Conservation (phyloP, 2,888 invertebrate species). For the Aplocera efformata region DNA sequence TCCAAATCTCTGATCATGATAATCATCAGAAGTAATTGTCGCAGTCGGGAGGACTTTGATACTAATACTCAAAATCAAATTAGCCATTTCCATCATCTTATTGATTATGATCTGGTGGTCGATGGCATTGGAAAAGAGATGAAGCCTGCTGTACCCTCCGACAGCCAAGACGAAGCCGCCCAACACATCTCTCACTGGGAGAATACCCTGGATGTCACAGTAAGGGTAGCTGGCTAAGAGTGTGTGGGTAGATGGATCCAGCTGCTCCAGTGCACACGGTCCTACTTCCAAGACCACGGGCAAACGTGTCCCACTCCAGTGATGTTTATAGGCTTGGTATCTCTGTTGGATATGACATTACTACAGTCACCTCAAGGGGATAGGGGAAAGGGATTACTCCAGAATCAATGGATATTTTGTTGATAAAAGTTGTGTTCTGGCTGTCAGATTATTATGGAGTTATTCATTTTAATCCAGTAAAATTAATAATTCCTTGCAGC, state of each 20-base stretch:
- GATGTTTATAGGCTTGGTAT: constrained; percentile 95
- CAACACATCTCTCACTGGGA: constrained; percentile 91
- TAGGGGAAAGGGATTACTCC: no score
- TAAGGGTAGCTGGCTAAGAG: constrained; percentile 84
- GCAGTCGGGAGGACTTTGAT: constrained; percentile 89
- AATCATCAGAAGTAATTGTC: constrained; percentile 91
- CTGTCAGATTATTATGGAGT: no score
- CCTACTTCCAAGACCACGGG: constrained; percentile 95
- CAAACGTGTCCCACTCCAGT: constrained; percentile 96
- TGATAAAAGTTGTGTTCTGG: no score
- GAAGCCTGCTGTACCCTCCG: constrained; percentile 94
- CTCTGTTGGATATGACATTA: constrained; percentile 82
- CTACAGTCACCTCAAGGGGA: no score
- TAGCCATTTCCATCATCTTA: constrained; percentile 91
- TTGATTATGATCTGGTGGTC: constrained; percentile 93
- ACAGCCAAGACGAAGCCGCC: constrained; percentile 95
- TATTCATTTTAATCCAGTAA: no score
- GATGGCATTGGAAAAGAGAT: constrained; percentile 90
- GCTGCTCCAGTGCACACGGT: constrained; percentile 94
- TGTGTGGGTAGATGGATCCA: constrained; percentile 92
- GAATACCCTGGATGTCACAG: constrained; percentile 68
- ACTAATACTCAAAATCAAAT: constrained; percentile 88
- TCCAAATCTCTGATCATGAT: constrained; percentile 93
- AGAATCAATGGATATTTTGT: no score
- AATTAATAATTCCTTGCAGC: no score